Evolutionary conservation across 23 tunicate genomes (phyloP), one percentile per base, ranked within the genome.

Genomic region (Oikopleura dioica): DNA sequence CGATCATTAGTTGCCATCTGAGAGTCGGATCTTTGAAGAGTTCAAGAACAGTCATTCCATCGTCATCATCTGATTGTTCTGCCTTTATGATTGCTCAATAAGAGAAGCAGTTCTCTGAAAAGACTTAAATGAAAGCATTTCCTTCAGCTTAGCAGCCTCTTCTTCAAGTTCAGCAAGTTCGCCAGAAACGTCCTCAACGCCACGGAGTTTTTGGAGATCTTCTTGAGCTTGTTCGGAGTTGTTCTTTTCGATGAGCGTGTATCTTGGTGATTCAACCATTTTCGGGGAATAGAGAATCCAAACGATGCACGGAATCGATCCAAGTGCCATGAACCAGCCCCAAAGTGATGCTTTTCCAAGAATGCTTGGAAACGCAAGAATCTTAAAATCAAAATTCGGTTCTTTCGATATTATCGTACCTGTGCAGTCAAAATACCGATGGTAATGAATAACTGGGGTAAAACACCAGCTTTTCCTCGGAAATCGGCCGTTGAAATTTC

Each of bases 401-500:
- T n/a, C n/a, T n/a, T n/a, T n/a, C n/a, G n/a, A n/a, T n/a, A n/a
- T n/a, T n/a, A n/a, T n/a, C n/a, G n/a, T n/a, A n/a, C n/a, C 23
- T 36, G 36, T 78, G 81, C 81, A 23, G 80, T 21, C 77, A 37
- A 76, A 35, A 76, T 79, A 82, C 99, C 99, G 38, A 86, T 77
- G 9, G 99, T 94, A 23, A 94, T 86, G 1, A 76, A 38, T 1
- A 94, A 79, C 63, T 94, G 99, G 38, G 55, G 68, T 24, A 81
- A 68, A 1, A 83, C 95, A 21, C 87, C 87, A 31, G 86, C 69
- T 1, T 78, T 87, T 1, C 99, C 99, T 63, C 99, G 77, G 34
- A 81, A 67, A 1, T 38, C 38, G 38, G 83, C 81, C 0, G 99
- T 87, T 4, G 95, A 81, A 0, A 94, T 94, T 81, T 94, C 99